Base-by-base conservation (phyloP, 2,113 vertebrate species). In the Cyanoramphus novaezelandiae region DNA sequence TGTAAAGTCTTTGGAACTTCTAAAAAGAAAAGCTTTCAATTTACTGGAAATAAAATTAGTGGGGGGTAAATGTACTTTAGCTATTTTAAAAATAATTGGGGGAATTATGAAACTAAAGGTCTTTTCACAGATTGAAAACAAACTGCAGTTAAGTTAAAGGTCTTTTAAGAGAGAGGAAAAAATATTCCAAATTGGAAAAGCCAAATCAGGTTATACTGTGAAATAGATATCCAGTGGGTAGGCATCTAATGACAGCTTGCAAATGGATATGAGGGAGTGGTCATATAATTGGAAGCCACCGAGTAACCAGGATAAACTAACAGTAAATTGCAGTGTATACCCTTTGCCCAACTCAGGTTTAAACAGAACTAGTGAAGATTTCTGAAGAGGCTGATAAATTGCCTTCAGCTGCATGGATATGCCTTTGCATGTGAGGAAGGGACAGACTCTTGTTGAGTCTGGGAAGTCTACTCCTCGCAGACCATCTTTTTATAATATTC, bases 41-140 rank as follows among this genome's bases (percentile, higher is more conserved):
- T 82, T 91, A n/a, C 82, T 92, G 68, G 53, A 93, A 92, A 43
- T 29, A 59, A 96, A 93, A 96, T 67, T 84, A 92, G 63, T 7
- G 3, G 13, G 8, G 5, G 6, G 2, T 29, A 39, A 83, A 93
- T 81, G 37, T 91, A 76, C 65, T 90, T 91, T 6, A 96, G 65
- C 62, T 68, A 88, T 95, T 95, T 86, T 35, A 39, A 49, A 93
- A 76, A 47, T 76, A 17, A 17, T 82, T 93, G 75, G 65, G 81
- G 55, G 14, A 57, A 28, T 33, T 70, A 63, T 52, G 72, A 86
- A 96, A 91, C 11, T 17, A 85, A 96, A 95, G n/a, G 19, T 86
- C 27, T 72, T 93, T 52, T 69, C 41, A 59, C 18, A 83, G 47
- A 59, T 16, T 68, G 25, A 72, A 68, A 95, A 57, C 3, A 72